These are phyloP conservation scores for Eupithecia insigniata DNA, from an alignment of 2,888 invertebrate genomes.

Conservation along the genomic window DNA sequence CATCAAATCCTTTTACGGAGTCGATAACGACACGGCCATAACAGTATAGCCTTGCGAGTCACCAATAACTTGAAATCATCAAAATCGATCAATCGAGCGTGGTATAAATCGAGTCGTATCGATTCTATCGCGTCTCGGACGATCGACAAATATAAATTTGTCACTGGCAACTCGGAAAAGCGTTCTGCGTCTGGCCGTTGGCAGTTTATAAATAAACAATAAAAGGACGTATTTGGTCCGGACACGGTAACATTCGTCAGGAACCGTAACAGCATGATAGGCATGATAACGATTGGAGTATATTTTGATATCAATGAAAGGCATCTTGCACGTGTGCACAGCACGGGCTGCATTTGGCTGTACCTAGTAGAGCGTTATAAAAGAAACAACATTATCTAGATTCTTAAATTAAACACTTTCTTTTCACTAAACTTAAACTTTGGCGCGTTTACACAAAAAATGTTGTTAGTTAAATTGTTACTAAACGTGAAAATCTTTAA, in stretches of 20 bases:
- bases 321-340: not conserved
- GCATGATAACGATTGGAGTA: constrained; percentile 49
- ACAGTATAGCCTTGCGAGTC: constrained; percentile 51
- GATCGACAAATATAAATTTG: constrained; percentile 83
- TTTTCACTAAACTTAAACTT: not conserved
- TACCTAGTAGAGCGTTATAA: too few species aligned
- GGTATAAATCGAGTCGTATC: constrained; percentile 78
- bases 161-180: constrained; percentile 77
- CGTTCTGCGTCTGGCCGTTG: constrained; percentile 54
- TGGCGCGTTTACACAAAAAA: too few species aligned
- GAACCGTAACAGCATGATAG: constrained; percentile 62
- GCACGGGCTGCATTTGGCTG: not conserved
- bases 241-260: constrained; percentile 74
- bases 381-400: not conserved
- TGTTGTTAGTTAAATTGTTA: too few species aligned
- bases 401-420: not conserved
- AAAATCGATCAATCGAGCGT: constrained; percentile 77
- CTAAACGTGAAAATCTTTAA: too few species aligned
- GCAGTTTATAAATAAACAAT: constrained; percentile 83
- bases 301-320: constrained; percentile 10
- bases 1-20: constrained; percentile 37
- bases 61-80: constrained; percentile 72
- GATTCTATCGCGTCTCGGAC: constrained; percentile 76
- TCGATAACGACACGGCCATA: constrained; percentile 39
- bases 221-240: constrained; percentile 72